Base-by-base conservation (phyloP, 2,797 vertebrate species). In the Chromobotia macracanthus region DNA sequence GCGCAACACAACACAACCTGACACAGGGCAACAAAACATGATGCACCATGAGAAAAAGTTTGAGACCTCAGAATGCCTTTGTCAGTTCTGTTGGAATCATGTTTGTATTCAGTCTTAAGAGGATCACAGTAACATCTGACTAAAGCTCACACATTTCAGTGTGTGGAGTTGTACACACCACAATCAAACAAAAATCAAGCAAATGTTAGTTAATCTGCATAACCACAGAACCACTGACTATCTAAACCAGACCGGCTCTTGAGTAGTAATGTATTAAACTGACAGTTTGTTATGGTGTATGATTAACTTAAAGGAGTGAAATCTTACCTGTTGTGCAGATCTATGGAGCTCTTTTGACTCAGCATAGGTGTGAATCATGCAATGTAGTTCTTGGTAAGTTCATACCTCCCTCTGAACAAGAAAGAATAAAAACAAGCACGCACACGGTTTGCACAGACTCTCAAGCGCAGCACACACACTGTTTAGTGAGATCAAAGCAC, bases 401-500 rank as follows among this genome's bases (percentile, higher is more conserved):
- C 31, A 74, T 64, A 46, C 8, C 21, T 65, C 23, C 21, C 77
- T 63, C 60, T 53, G 21, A 51, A 64, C 21, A 64, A 64, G 66
- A 23, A 70, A 68, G 48, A 60, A 46, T 44, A 50, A 13, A 23
- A 67, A 23, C 50, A 51, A 70, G 23, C 15, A 61, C 13, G 56
- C 46, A 64, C 4, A 61, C 25, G 21, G 75, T 55, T 41, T 25
- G 46, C 70, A 61, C 13, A 23, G 10, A 13, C 58, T 61, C 25
- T 25, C 56, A 60, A 41, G 12, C 7, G 16, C 19, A 46, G 66
- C 68, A 50, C 75, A 74, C 66, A 53, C 75, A 50, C 72, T 64
- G 51, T 53, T 58, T 67, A 53, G 68, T 76, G 58, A 83, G 67
- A 75, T 79, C 75, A 82, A 75, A 79, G 72, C 68, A 66, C 71